Conservation (phyloP, 2,113 vertebrate species). For the Ramphastos sulfuratus region DNA sequence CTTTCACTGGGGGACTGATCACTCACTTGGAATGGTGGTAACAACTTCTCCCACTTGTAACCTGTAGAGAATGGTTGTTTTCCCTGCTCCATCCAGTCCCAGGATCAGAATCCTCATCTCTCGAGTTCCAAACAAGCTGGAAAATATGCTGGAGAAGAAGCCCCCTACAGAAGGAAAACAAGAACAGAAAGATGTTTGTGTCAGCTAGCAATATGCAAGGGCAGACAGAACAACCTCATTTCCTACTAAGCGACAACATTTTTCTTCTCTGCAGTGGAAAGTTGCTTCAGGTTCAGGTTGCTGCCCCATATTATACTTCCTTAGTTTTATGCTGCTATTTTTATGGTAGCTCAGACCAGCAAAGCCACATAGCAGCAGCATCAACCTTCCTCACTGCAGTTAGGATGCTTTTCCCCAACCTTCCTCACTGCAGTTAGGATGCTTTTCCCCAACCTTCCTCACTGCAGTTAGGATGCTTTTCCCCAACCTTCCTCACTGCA, state of each 20-base stretch:
- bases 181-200: background rate
- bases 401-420: background rate
- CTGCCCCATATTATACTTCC: background rate
- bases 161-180: slow-evolving; percentile 76
- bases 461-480: background rate
- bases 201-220: background rate
- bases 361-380: background rate
- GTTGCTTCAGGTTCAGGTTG: background rate
- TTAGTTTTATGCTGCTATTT: background rate
- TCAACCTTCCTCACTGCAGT: background rate
- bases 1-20: background rate
- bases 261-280: background rate
- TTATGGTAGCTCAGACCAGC: background rate
- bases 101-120: slow-evolving; percentile 99
- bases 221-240: background rate
- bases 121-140: slow-evolving; percentile 92
- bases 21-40: slow-evolving; percentile 97
- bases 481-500: background rate
- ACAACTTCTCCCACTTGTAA: slow-evolving; percentile 98
- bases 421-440: too few species aligned
- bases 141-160: slow-evolving; percentile 96
- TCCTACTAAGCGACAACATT: background rate
- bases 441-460: background rate
- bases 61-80: slow-evolving; percentile 97
- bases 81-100: slow-evolving; percentile 95